A percentile compares a stretch with the other conserved stretches of the same genome.
Conservation (phyloP, 2,888 invertebrate genomes). For the Smittia sp. region DNA sequence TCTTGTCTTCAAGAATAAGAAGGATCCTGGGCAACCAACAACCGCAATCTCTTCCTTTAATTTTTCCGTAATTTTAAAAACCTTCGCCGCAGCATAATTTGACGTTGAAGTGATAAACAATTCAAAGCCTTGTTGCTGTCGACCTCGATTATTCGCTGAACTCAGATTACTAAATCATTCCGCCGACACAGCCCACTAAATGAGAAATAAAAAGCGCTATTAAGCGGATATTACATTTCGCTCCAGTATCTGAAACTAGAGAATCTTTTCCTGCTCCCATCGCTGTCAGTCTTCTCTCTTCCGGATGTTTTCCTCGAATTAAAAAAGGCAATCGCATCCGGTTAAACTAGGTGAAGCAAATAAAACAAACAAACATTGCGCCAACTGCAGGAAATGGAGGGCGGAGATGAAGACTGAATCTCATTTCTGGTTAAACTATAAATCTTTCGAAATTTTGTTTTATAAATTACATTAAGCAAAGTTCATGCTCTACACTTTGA, state of each 20-base stretch:
- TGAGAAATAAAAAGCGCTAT: conserved; percentile 18
- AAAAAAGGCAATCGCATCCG: background rate
- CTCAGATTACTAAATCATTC: conserved; percentile 27
- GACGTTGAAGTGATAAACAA: background rate
- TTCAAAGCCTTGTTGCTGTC: background rate
- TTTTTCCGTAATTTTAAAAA: no score
- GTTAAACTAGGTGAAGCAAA: background rate
- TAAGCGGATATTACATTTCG: conserved; percentile 30
- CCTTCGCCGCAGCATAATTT: background rate
- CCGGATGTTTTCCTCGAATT: background rate
- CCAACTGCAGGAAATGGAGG: no score
- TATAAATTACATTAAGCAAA: no score
- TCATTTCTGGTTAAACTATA: no score
- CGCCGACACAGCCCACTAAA: background rate
- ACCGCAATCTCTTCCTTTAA: no score
- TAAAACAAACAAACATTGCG: background rate
- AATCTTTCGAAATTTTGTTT: no score
- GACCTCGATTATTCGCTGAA: background rate
- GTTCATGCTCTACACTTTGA: no score
- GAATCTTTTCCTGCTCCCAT: background rate
- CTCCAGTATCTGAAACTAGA: conserved; percentile 15
- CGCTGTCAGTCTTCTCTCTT: background rate
- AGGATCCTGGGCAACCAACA: no score
- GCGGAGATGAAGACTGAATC: no score
- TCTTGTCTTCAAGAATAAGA: no score